A percentile compares a stretch with the other conserved stretches of the same genome.
Evolutionary conservation across 2,113 vertebrate species (phyloP).

Genomic region (Hystrix cristata): DNA sequence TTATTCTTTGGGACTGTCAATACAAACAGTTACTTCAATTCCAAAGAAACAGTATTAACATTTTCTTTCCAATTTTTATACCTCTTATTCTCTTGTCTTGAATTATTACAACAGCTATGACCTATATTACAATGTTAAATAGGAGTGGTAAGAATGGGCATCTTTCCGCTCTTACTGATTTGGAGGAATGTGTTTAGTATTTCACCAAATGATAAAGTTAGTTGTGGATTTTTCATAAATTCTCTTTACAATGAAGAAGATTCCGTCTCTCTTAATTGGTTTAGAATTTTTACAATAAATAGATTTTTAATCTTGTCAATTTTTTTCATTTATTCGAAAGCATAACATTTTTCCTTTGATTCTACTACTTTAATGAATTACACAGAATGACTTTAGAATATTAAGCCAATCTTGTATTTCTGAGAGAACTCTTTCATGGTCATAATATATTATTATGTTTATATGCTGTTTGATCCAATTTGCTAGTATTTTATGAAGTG

Average conservation of each 20-base stretch:
- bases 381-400: not conserved
- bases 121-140: not conserved
- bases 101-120: not conserved
- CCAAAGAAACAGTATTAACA: not conserved
- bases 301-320: not conserved
- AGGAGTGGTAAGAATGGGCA: not conserved
- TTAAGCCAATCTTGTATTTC: not conserved
- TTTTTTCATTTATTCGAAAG: not conserved
- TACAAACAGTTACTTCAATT: not conserved
- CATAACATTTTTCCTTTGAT: not conserved
- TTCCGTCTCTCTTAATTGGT: not conserved
- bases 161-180: not conserved
- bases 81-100: not conserved
- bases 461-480: not conserved
- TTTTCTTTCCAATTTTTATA: not conserved
- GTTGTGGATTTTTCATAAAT: not conserved
- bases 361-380: not conserved
- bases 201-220: not conserved
- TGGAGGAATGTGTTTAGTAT: not conserved
- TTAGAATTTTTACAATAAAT: not conserved
- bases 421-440: not conserved
- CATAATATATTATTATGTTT: not conserved
- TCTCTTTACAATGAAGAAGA: not conserved
- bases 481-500: not conserved
- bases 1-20: not conserved